Conservation (phyloP, 2,888 invertebrate species). For the Baccha elongata region DNA sequence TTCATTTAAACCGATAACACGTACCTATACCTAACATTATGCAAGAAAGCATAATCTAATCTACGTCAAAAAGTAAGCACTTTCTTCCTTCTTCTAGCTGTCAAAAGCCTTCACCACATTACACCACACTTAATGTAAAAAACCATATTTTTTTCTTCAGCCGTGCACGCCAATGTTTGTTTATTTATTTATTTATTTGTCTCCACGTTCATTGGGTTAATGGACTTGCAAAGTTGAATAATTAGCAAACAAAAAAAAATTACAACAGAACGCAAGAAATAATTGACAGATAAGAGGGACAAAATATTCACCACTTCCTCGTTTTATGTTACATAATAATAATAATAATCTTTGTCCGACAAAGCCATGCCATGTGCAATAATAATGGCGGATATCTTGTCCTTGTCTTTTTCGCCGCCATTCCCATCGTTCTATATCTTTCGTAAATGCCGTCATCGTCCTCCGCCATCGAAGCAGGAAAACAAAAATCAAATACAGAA, state of each 20-base stretch:
- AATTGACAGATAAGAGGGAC: slow-evolving; percentile 57
- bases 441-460: slow-evolving; percentile 5
- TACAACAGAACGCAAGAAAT: slow-evolving; percentile 25
- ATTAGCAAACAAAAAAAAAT: slow-evolving; percentile 49
- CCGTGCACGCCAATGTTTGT: slow-evolving; percentile 13
- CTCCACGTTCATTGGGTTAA: slow-evolving; percentile 65
- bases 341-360: background rate
- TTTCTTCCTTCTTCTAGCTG: slow-evolving; percentile 25
- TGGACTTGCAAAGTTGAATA: slow-evolving; percentile 70
- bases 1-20: no score
- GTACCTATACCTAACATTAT: slow-evolving; percentile 9
- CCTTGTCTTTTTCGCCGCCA: background rate
- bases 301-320: slow-evolving; percentile 59
- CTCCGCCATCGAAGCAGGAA: slow-evolving; percentile 54
- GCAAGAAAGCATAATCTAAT: background rate
- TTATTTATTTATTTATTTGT: slow-evolving; percentile 54
- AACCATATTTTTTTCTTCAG: slow-evolving; percentile 30
- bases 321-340: slow-evolving; percentile 33
- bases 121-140: slow-evolving; percentile 65
- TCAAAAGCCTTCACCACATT: slow-evolving; percentile 53
- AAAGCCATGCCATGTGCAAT: slow-evolving; percentile 32
- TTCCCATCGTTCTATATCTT: background rate
- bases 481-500: slow-evolving; percentile 62
- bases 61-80: slow-evolving; percentile 16
- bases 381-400: slow-evolving; percentile 19